phyloP scores from a whole-genome alignment of 2,113 vertebrate species.

The Hydrochoerus hydrochaeris region DNA sequence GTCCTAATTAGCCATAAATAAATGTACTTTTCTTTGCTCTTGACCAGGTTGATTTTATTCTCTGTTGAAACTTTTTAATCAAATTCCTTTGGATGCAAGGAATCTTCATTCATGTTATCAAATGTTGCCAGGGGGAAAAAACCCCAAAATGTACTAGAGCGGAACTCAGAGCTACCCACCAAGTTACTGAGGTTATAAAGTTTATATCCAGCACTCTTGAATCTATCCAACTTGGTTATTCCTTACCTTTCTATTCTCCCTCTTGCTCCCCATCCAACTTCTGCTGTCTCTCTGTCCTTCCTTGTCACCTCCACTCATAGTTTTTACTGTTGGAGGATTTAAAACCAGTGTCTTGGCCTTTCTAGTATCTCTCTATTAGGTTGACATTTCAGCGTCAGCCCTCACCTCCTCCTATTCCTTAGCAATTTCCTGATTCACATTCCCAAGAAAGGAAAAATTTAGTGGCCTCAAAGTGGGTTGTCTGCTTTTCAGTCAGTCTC shows the following conservation, averaged over 20 bases:
- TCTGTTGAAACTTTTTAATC: background rate
- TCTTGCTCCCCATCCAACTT: background rate
- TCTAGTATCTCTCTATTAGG: background rate
- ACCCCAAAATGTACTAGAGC: background rate
- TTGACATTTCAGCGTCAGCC: background rate
- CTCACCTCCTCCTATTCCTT: background rate
- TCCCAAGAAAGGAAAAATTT: background rate
- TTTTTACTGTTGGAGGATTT: background rate
- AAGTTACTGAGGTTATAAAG: background rate
- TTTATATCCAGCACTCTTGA: background rate
- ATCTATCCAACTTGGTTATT: background rate
- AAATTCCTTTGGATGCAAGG: background rate
- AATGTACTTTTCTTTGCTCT: background rate
- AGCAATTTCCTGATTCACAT: background rate
- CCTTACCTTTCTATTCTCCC: background rate
- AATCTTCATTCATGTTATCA: background rate
- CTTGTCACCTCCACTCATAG: background rate
- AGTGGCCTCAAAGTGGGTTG: background rate
- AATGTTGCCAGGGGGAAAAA: background rate
- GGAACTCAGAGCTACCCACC: rapidly evolving
- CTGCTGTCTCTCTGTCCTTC: background rate
- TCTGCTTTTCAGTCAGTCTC: background rate
- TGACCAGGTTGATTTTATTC: background rate
- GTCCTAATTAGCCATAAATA: background rate
- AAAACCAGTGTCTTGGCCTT: background rate